These are phyloP conservation scores for Cepaea nemoralis DNA, from an alignment of 1,140 invertebrate species.

Conservation along the genomic window DNA sequence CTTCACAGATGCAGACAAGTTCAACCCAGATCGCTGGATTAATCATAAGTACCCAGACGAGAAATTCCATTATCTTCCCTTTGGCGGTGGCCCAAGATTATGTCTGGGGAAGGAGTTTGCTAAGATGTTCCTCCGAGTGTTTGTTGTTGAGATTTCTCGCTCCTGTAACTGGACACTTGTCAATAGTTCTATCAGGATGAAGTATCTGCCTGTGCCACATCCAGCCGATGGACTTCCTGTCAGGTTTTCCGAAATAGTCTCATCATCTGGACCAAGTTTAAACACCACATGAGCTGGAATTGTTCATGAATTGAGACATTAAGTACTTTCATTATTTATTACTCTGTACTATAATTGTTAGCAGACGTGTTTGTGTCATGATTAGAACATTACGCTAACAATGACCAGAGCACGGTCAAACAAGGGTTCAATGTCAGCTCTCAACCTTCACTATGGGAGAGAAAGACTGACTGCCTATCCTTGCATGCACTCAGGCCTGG, in stretches of 20 bases:
- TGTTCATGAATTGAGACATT: background rate
- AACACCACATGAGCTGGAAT: conserved; percentile 24
- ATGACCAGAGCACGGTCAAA: no score
- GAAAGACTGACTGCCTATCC: no score
- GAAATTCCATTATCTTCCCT: conserved; percentile 59
- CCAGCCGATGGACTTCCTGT: conserved; percentile 58
- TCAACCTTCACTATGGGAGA: no score
- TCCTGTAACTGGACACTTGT: conserved; percentile 56
- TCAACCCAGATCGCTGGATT: conserved; percentile 66
- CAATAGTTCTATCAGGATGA: conserved; percentile 52
- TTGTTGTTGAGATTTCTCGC: conserved; percentile 54
- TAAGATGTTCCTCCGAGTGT: conserved; percentile 50
- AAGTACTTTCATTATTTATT: background rate
- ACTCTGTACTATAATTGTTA: no score
- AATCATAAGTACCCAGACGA: conserved; percentile 40
- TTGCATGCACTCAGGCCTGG: no score
- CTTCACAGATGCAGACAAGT: conserved; percentile 50
- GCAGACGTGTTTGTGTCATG: no score
- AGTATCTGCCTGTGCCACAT: conserved; percentile 56
- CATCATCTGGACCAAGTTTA: conserved; percentile 15
- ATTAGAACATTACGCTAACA: no score
- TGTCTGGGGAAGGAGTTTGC: conserved; percentile 66
- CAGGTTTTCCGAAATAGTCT: conserved; percentile 39
- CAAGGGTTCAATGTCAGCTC: no score
- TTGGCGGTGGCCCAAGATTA: conserved; percentile 57